phyloP scores from a whole-genome alignment of 2,797 vertebrate genomes.

The Apodemus agrarius region DNA sequence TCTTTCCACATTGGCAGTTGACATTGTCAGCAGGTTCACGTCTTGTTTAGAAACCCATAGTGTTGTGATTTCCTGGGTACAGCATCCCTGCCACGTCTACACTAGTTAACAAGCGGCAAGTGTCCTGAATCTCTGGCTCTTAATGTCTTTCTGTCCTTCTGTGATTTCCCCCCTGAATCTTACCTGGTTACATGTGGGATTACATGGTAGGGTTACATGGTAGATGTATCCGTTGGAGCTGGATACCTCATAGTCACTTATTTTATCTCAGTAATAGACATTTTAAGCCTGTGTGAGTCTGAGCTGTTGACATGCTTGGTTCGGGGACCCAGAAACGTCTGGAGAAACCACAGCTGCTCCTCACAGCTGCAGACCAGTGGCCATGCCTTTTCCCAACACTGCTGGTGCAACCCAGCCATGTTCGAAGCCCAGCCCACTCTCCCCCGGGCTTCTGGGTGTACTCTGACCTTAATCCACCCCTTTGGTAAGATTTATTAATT shows the following conservation, averaged over 20 bases:
- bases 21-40: not conserved
- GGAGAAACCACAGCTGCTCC: fast-evolving
- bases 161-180: not conserved
- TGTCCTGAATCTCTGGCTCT: not conserved
- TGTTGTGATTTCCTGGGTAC: not conserved
- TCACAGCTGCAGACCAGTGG: not conserved
- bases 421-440: not conserved
- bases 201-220: not conserved
- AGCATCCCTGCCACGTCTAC: not conserved
- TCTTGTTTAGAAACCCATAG: not conserved
- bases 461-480: constrained; percentile 69
- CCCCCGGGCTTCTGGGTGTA: not conserved
- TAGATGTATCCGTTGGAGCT: not conserved
- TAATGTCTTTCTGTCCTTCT: not conserved
- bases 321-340: not conserved
- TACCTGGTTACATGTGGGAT: not conserved
- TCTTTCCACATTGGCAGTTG: not conserved
- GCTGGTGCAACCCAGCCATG: not conserved
- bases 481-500: constrained; percentile 59
- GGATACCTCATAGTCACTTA: not conserved
- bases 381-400: not conserved
- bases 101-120: not conserved
- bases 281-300: not conserved
- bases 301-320: fast-evolving
- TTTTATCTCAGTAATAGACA: not conserved